Conservation (phyloP, 2,113 vertebrate genomes). For the Pachyramphus minor region DNA sequence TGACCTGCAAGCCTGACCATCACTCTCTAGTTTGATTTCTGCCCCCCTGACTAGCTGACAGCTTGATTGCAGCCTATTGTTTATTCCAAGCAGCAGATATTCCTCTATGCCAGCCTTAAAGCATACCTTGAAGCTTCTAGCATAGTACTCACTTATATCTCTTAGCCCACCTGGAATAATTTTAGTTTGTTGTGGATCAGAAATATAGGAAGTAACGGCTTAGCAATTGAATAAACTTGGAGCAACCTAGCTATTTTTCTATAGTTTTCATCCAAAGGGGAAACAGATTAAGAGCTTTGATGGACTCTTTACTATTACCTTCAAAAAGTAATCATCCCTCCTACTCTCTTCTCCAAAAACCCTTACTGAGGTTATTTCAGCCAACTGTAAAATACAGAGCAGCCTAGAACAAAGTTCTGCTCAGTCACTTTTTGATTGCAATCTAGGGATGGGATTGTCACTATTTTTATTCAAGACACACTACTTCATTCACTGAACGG, state of each 20-base stretch:
- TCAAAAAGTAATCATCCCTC: background rate
- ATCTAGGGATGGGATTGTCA: background rate
- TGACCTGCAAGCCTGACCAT: background rate
- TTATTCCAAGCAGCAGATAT: background rate
- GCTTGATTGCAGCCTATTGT: background rate
- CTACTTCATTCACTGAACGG: background rate
- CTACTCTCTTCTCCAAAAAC: background rate
- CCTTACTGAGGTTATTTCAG: background rate
- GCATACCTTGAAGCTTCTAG: background rate
- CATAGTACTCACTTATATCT: background rate
- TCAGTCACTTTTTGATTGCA: background rate
- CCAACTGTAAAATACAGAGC: background rate
- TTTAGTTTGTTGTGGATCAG: background rate
- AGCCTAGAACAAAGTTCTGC: background rate
- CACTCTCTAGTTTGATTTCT: background rate
- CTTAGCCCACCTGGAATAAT: background rate
- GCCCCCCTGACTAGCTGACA: background rate
- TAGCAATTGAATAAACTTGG: background rate
- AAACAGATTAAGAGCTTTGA: background rate
- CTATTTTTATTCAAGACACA: background rate
- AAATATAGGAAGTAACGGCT: background rate
- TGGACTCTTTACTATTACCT: background rate
- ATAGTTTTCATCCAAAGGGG: background rate
- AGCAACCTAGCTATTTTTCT: background rate
- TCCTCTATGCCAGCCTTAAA: background rate